Evolutionary conservation across 2,888 invertebrate genomes (phyloP).

Genomic region (Coronaproctus castanopsis): DNA sequence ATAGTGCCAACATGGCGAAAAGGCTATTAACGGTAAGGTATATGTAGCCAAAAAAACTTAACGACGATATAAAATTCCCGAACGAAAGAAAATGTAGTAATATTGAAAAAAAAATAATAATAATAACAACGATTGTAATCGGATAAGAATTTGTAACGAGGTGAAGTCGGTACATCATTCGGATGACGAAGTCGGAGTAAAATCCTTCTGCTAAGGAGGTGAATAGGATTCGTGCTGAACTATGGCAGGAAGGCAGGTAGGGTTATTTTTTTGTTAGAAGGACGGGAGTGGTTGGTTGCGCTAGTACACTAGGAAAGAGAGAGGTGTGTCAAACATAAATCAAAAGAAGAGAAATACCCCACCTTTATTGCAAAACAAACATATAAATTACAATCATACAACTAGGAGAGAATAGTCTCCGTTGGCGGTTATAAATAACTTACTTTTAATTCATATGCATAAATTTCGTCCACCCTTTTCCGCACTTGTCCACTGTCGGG

Average conservation of each 20-base stretch:
- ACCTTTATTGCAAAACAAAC: conserved; percentile 9
- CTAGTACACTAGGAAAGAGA: not conserved
- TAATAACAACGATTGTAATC: too few species aligned
- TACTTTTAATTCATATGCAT: conserved; percentile 12
- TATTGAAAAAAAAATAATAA: too few species aligned
- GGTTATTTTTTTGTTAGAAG: not conserved
- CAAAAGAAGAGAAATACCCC: not conserved
- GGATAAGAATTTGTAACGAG: too few species aligned
- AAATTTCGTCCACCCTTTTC: conserved; percentile 11
- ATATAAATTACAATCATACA: conserved; percentile 9
- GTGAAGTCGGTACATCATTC: too few species aligned
- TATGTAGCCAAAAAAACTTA: too few species aligned
- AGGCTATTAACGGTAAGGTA: too few species aligned
- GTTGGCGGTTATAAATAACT: conserved; percentile 11
- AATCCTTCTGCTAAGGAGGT: too few species aligned
- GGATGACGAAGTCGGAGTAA: too few species aligned
- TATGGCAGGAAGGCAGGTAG: not conserved
- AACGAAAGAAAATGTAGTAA: not conserved
- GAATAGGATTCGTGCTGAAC: not conserved
- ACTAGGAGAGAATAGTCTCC: not conserved
- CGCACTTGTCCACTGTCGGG: not conserved
- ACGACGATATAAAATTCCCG: not conserved
- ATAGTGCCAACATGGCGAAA: too few species aligned
- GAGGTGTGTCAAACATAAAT: not conserved
- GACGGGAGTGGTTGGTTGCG: not conserved